Evolutionary conservation across 2,888 invertebrate genomes (phyloP).

Genomic region (Yponomeuta evonymella): DNA sequence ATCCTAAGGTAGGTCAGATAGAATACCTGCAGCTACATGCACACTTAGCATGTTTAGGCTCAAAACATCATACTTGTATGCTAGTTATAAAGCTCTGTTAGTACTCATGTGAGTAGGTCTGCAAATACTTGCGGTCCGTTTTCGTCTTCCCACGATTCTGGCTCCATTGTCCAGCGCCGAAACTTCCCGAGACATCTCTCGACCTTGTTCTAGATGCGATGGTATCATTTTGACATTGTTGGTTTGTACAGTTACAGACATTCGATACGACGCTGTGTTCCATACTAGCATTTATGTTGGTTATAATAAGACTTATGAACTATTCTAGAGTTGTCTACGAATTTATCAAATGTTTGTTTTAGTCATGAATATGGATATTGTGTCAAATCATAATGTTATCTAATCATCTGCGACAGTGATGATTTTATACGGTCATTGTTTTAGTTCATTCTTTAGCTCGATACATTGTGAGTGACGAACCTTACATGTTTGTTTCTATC

Average conservation of each 20-base stretch:
- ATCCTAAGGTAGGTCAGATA: too few species aligned
- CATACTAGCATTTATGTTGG: too few species aligned
- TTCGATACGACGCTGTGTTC: too few species aligned
- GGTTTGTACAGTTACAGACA: neutral
- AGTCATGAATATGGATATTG: neutral
- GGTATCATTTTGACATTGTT: conserved; percentile 29
- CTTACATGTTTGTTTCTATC: neutral
- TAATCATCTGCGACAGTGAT: neutral
- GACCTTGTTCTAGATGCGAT: conserved; percentile 7
- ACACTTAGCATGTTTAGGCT: too few species aligned
- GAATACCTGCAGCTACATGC: too few species aligned
- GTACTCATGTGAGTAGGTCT: neutral
- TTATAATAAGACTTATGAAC: too few species aligned
- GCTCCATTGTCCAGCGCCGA: conserved; percentile 54
- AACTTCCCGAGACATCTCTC: conserved; percentile 21
- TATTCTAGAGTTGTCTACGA: neutral
- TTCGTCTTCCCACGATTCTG: conserved; percentile 49
- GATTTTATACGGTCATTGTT: neutral
- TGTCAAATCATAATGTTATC: neutral
- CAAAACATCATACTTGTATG: too few species aligned
- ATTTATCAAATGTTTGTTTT: neutral
- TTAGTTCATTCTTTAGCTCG: too few species aligned
- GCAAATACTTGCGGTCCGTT: neutral
- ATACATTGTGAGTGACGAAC: too few species aligned
- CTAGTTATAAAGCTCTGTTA: too few species aligned